phyloP scores from a whole-genome alignment of 2,797 vertebrate species.

The Tamandua tetradactyla region DNA sequence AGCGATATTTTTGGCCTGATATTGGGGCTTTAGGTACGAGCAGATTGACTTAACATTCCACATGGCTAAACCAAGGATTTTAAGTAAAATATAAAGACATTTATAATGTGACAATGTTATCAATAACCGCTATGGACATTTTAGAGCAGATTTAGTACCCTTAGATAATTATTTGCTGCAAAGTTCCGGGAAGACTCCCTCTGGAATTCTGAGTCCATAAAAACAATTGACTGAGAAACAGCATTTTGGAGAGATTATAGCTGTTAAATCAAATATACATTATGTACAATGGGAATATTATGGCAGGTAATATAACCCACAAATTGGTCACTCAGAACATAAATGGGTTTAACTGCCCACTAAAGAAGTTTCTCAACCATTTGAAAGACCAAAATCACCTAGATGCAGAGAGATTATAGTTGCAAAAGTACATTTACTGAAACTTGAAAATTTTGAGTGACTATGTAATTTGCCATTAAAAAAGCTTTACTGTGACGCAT shows the following conservation, averaged over 20 bases:
- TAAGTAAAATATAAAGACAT: slow-evolving; percentile 4
- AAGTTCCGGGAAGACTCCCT: slow-evolving; percentile 33
- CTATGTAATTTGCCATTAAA: slow-evolving; percentile 49
- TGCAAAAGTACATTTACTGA: slow-evolving; percentile 31
- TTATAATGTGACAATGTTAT: not conserved
- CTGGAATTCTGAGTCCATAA: slow-evolving; percentile 53
- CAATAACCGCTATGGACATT: not conserved
- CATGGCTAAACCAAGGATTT: not conserved
- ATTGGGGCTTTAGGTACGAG: not conserved
- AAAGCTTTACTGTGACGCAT: slow-evolving; percentile 35
- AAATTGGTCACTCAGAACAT: slow-evolving; percentile 72
- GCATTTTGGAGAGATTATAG: slow-evolving; percentile 57
- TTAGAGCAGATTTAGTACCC: not conserved
- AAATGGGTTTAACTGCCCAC: slow-evolving; percentile 68
- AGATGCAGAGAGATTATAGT: slow-evolving; percentile 25
- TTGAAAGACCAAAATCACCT: slow-evolving; percentile 56
- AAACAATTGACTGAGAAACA: slow-evolving; percentile 63
- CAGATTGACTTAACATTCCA: not conserved
- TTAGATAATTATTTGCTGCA: slow-evolving; percentile 41
- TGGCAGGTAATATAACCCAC: slow-evolving; percentile 61
- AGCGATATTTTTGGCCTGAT: not conserved
- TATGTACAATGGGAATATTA: slow-evolving; percentile 65
- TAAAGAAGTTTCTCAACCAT: slow-evolving; percentile 66
- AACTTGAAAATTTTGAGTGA: slow-evolving; percentile 48
- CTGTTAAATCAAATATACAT: slow-evolving; percentile 64